These are phyloP conservation scores for Stomatorhinus ivindoensis DNA, from an alignment of 2,113 vertebrate species.

Conservation along the genomic window DNA sequence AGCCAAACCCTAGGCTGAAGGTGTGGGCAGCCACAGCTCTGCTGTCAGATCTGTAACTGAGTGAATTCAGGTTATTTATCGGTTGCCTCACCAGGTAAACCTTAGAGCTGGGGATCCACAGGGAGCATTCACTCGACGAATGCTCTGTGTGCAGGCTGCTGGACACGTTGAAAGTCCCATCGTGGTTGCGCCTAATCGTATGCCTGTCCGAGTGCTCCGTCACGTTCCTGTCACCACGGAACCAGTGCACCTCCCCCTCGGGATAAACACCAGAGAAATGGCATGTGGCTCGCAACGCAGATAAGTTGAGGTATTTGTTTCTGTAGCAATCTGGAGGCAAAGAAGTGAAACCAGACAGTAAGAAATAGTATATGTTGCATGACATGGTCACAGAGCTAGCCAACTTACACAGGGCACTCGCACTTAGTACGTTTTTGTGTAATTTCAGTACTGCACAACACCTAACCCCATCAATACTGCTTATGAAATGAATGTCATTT, in stretches of 20 bases:
- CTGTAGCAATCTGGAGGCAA: slow-evolving; percentile 5
- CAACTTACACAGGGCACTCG: background rate
- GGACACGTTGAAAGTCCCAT: slow-evolving; percentile 9
- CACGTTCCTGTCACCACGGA: background rate
- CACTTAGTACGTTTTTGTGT: background rate
- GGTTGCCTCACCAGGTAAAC: background rate
- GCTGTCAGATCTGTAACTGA: background rate
- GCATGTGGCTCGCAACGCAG: background rate
- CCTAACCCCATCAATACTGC: background rate
- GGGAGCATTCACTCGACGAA: background rate
- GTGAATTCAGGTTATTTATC: background rate
- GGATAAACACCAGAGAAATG: slow-evolving; percentile 14
- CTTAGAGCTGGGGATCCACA: slow-evolving; percentile 1
- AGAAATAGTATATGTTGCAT: background rate
- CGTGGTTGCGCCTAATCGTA: background rate
- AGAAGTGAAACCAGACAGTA: background rate
- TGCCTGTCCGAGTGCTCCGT: background rate
- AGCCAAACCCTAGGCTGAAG: background rate
- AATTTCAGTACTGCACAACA: background rate
- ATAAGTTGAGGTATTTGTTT: background rate
- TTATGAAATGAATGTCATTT: background rate
- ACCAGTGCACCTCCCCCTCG: slow-evolving; percentile 7
- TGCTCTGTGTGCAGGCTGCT: background rate
- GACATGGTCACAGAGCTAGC: background rate
- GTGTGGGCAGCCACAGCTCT: background rate